A percentile compares a stretch with the other conserved stretches of the same genome.
Conservation (phyloP, 2,113 vertebrate species). For the Vulpes lagopus region DNA sequence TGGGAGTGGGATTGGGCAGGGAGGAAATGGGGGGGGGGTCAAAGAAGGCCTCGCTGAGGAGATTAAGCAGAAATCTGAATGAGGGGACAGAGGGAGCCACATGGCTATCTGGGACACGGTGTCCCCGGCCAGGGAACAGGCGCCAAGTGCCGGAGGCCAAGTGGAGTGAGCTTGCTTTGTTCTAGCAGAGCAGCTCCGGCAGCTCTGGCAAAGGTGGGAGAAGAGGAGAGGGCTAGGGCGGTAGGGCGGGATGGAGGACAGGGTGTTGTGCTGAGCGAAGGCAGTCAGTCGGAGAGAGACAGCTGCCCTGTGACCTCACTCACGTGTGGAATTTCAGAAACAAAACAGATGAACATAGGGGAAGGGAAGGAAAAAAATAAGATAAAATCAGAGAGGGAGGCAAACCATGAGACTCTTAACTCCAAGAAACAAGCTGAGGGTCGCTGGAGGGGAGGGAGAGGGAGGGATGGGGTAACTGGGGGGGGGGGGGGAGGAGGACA, state of each 20-base stretch:
- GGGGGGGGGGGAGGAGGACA: background rate
- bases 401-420: background rate
- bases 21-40: background rate
- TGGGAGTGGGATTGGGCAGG: background rate
- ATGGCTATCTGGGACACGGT: background rate
- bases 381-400: background rate
- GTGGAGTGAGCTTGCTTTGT: slow-evolving; percentile 32
- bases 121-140: background rate
- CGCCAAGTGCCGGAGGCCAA: background rate
- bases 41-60: background rate
- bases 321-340: background rate
- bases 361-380: background rate
- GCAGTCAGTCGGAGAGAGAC: background rate
- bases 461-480: background rate
- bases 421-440: background rate
- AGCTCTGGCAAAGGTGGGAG: background rate
- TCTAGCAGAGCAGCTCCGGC: background rate
- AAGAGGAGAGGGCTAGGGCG: background rate
- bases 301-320: background rate
- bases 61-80: background rate
- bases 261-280: background rate
- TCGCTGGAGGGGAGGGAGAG: background rate
- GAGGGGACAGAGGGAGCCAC: background rate
- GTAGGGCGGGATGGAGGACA: background rate
- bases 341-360: background rate